phyloP scores from a whole-genome alignment of 2,797 vertebrate species.

The Enteromius viviparus region DNA sequence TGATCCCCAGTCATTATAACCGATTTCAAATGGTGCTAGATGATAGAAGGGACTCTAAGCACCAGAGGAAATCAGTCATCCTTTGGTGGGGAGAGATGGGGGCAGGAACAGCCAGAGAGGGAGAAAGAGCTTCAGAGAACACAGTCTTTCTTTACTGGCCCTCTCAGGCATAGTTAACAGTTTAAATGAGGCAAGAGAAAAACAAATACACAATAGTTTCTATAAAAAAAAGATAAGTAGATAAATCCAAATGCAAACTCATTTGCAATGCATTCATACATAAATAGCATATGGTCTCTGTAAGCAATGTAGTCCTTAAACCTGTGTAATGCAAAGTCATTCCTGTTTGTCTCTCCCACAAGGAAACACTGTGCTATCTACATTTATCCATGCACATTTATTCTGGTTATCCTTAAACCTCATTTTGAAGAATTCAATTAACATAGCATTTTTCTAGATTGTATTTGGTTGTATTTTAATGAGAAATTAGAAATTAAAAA shows the following conservation, averaged over 20 bases:
- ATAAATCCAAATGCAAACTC: not conserved
- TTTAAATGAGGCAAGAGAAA: not conserved
- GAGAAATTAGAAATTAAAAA: not conserved
- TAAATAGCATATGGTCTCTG: not conserved
- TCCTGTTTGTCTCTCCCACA: not conserved
- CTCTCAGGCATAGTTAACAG: not conserved
- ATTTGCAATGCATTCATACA: not conserved
- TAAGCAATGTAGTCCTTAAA: not conserved
- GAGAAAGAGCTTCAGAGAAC: constrained; percentile 9
- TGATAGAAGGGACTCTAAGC: constrained; percentile 90
- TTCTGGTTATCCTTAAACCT: not conserved
- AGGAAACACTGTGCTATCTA: not conserved
- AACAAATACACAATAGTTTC: not conserved
- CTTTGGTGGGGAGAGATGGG: constrained; percentile 82
- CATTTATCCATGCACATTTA: not conserved
- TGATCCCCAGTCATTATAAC: constrained; percentile 97
- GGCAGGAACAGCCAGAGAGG: constrained; percentile 12
- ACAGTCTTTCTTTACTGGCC: constrained; percentile 3
- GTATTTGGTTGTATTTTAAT: not conserved
- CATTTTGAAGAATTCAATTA: not conserved
- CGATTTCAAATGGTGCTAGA: constrained; percentile 99
- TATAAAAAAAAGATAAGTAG: not conserved
- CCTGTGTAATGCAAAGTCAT: not conserved
- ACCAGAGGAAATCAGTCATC: constrained; percentile 99
- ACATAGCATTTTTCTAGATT: not conserved